Base-by-base conservation (phyloP, 2,797 vertebrate genomes). In the Tenualosa thibaudeaui region DNA sequence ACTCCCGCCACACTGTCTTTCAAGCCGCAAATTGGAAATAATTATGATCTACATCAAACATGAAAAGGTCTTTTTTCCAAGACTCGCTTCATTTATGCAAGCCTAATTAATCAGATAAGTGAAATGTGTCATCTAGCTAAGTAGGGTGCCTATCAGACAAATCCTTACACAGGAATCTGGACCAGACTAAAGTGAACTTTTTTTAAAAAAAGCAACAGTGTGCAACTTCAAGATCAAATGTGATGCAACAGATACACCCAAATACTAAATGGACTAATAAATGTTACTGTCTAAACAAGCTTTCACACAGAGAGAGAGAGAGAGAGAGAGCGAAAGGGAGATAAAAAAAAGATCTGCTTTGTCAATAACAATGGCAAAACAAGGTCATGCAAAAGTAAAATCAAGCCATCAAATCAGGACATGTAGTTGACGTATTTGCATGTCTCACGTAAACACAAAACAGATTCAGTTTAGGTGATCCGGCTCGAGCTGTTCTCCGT, bases 121-220 rank as follows among this genome's bases (percentile, higher is more conserved):
- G 84, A 85, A 51, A 50, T 54, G 83, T 71, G 81, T 71, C 81
- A 82, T 5, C 53, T 26, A 40, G 19, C n/a, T 43, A 53, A 50
- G 46, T 56, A 40, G 40, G 68, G n/a, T 22, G 17, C 4, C 9
- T 4, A 75, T 22, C 19, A 71, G 62, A 75, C 68, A 43, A 75
- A 40, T 75, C 31, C 31, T 75, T 37, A 1, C 71, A 46, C 13
- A 22, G 17, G 71, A 43, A 78, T 78, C 71, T 19, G 65, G 31
- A 71, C 31, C 15, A 78, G 71, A 78, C 15, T 43, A 78, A 43
- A 46, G 15, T 6, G 46, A 78, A 78, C 71, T 51, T 51, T 51
- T 51, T 51, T 51, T 51, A 51, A 46, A 46, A 31, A 31, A 31
- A 31, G 50, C 1, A 12, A 6, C 50, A 51, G 50, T 51, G 50